Conservation (phyloP, 2,113 vertebrate genomes). For the Macrotis lagotis region DNA sequence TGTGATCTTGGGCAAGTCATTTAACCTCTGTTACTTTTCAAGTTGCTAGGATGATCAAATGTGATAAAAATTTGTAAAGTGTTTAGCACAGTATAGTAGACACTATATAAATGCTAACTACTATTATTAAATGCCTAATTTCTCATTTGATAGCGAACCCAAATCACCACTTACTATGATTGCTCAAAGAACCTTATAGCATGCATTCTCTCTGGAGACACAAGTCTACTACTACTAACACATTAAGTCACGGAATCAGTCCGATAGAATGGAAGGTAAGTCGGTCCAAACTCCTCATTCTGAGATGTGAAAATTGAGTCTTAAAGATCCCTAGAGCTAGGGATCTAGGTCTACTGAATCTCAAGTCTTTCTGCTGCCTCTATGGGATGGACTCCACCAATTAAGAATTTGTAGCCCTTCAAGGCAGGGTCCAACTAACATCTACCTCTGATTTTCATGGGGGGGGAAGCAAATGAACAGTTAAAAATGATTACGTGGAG, state of each 20-base stretch:
- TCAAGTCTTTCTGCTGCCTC: background rate
- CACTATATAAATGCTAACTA: background rate
- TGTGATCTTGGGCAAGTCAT: background rate
- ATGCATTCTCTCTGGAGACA: background rate
- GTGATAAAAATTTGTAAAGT: background rate
- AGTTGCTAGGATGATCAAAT: background rate
- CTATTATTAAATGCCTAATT: background rate
- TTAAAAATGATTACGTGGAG: background rate
- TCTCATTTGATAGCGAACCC: background rate
- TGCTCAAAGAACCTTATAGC: background rate
- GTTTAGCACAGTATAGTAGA: background rate
- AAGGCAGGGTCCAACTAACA: background rate
- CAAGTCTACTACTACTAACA: background rate
- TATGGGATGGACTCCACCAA: background rate
- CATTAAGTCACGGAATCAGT: background rate
- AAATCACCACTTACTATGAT: background rate
- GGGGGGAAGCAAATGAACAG: background rate
- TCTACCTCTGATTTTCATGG: background rate
- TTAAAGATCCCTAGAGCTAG: background rate
- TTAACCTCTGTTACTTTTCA: background rate
- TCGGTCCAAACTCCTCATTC: background rate
- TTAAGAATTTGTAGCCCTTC: background rate
- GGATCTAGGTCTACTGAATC: background rate
- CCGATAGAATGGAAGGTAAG: background rate
- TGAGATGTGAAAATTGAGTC: background rate